phyloP scores from a whole-genome alignment of 2,113 vertebrate species.

The Promerops cafer region DNA sequence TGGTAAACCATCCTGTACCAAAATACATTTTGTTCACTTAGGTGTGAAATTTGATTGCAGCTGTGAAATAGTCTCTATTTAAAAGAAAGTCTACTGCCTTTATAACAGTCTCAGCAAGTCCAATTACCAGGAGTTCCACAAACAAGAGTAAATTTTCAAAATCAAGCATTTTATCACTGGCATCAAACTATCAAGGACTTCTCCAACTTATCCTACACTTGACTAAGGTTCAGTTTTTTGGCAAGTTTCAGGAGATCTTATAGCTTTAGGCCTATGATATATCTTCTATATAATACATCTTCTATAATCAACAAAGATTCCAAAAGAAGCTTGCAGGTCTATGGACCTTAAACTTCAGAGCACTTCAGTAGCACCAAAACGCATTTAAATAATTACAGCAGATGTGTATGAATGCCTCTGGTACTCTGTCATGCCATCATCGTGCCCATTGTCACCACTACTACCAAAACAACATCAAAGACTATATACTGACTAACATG shows the following conservation, averaged over 20 bases:
- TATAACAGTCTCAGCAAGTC: background rate
- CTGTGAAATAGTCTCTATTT: conserved; percentile 9
- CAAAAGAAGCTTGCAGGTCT: background rate
- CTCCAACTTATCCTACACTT: background rate
- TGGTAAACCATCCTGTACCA: background rate
- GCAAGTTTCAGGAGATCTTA: accelerated
- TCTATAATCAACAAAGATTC: background rate
- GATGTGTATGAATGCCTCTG: background rate
- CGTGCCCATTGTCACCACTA: background rate
- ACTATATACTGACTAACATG: background rate
- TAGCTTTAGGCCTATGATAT: background rate
- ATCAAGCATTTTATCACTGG: background rate
- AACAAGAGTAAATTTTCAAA: background rate
- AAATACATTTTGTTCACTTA: background rate
- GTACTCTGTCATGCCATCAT: background rate
- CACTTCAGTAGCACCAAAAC: background rate
- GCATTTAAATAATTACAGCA: background rate
- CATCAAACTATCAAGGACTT: background rate
- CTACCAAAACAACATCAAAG: background rate
- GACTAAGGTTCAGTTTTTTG: background rate
- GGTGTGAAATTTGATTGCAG: background rate
- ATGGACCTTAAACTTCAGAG: background rate
- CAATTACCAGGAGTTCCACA: background rate
- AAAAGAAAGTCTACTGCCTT: conserved; percentile 1
- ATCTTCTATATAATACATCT: background rate